These are phyloP conservation scores for Popillia japonica DNA, from an alignment of 1,140 invertebrate species.

Conservation along the genomic window DNA sequence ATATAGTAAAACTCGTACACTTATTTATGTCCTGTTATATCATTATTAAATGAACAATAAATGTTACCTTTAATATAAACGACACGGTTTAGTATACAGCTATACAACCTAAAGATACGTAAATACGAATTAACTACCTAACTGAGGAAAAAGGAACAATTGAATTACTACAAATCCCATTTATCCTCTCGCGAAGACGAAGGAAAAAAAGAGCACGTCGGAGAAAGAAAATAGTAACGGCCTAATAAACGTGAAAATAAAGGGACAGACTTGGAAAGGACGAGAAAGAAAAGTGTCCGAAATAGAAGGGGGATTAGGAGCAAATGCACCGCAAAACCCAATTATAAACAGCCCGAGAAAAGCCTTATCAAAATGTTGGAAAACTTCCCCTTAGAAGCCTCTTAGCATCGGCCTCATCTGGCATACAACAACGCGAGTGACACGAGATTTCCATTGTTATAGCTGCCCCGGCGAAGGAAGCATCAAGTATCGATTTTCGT, in stretches of 20 bases:
- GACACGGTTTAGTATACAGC: background rate
- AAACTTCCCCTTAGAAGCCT: constrained; percentile 19
- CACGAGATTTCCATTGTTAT: constrained; percentile 31
- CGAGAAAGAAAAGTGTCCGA: constrained; percentile 1
- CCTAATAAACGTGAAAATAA: constrained; percentile 17
- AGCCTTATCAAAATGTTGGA: constrained; percentile 24
- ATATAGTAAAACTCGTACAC: no score
- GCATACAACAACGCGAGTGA: constrained; percentile 28
- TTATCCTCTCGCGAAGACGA: background rate
- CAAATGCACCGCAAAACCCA: constrained; percentile 27
- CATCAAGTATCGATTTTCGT: constrained; percentile 31
- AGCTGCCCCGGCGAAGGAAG: constrained; percentile 9
- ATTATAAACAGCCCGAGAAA: constrained; percentile 35
- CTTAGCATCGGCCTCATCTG: background rate
- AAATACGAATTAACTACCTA: background rate
- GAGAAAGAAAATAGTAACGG: background rate
- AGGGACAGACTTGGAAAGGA: background rate
- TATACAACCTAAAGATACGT: background rate
- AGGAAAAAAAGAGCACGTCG: background rate
- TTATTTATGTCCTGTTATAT: no score
- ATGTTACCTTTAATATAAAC: background rate
- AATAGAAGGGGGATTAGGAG: constrained; percentile 28
- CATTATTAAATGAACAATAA: no score
- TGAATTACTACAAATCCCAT: background rate
- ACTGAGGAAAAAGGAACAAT: background rate